A percentile compares a stretch with the other conserved stretches of the same genome.
Conservation (phyloP, 2,113 vertebrate species). For the Dromas ardeola region DNA sequence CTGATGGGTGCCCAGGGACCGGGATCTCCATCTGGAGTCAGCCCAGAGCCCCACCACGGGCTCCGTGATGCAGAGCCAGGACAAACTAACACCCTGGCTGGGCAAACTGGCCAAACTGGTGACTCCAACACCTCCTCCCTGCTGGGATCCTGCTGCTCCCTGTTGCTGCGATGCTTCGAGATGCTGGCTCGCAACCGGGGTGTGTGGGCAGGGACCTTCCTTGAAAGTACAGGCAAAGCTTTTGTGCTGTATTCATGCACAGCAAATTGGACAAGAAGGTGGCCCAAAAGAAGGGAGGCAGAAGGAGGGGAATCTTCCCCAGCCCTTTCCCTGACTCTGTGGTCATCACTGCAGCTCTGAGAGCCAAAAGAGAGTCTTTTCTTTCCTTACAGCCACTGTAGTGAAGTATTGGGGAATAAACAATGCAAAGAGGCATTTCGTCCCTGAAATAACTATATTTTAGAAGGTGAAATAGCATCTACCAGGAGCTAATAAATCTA, state of each 20-base stretch:
- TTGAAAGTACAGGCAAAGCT: neutral
- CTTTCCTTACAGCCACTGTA: neutral
- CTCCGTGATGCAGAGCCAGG: neutral
- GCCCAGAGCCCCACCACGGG: neutral
- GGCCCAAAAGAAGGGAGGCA: neutral
- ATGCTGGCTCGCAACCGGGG: rapidly evolving
- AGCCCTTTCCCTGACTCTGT: neutral
- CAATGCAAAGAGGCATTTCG: neutral
- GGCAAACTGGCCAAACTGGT: neutral
- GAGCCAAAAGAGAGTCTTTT: neutral
- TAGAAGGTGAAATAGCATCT: neutral
- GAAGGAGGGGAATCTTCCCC: neutral
- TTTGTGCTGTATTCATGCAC: neutral
- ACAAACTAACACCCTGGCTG: neutral
- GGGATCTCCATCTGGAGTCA: neutral
- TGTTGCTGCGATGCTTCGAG: neutral
- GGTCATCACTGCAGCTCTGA: neutral
- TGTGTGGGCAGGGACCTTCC: neutral
- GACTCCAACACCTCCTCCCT: neutral
- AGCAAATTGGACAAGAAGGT: neutral
- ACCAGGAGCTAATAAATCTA: neutral
- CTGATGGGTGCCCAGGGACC: neutral
- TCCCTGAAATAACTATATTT: neutral
- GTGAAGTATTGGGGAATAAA: neutral
- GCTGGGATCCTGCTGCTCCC: neutral